Evolutionary conservation across 37 sponge, comb jelly and placozoan genomes (phyloP).

Genomic region (Cliona cf. orientalis): DNA sequence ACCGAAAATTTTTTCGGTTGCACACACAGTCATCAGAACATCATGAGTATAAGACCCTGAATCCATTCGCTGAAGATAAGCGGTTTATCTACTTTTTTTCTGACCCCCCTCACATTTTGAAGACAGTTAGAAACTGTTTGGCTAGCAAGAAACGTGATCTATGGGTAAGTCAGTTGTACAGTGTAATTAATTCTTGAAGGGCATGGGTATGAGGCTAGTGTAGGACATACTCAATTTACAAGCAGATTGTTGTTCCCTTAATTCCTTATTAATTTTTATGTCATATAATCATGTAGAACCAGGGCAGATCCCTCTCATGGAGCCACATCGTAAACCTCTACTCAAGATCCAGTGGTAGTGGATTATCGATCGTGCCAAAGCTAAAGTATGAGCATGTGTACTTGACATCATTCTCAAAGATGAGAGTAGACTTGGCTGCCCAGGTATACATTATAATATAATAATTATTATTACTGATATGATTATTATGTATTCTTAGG

Average conservation of each 20-base stretch:
- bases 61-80: conserved; percentile 40
- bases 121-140: conserved; percentile 49
- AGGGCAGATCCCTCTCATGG: conserved; percentile 37
- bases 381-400: conserved; percentile 58
- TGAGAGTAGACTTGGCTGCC: conserved; percentile 63
- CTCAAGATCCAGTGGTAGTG: not conserved
- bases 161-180: conserved; percentile 49
- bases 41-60: conserved; percentile 16
- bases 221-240: not conserved
- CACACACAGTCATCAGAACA: not conserved
- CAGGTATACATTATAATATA: conserved; percentile 32
- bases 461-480: not conserved
- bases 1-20: conserved; percentile 23
- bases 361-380: conserved; percentile 40
- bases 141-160: conserved; percentile 8
- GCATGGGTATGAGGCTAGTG: not conserved
- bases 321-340: conserved; percentile 30
- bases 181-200: not conserved
- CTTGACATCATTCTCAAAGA: conserved; percentile 58
- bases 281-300: conserved; percentile 22
- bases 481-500: conserved; percentile 1
- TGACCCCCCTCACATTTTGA: conserved; percentile 56
- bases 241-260: not conserved
- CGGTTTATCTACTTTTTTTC: conserved; percentile 50
- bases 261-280: conserved; percentile 16